Evolutionary conservation across 2,113 vertebrate genomes (phyloP).

Genomic region (Anthoscopus minutus): DNA sequence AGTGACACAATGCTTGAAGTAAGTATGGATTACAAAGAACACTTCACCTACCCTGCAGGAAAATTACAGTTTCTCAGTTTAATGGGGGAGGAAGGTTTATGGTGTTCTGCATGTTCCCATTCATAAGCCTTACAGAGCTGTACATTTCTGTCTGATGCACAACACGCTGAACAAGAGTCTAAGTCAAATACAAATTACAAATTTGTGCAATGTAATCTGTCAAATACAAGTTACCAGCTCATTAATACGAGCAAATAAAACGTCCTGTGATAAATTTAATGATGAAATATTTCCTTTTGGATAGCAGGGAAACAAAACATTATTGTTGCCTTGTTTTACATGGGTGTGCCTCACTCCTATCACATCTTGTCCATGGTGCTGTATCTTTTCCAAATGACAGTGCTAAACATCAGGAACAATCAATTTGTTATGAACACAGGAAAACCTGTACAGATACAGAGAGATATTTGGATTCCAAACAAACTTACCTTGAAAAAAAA

Average conservation of each 20-base stretch:
- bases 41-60: background rate
- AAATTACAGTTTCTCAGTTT: background rate
- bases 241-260: background rate
- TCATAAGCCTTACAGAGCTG: background rate
- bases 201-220: background rate
- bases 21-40: background rate
- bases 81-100: background rate
- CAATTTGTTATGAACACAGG: background rate
- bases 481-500: background rate
- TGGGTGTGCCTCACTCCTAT: accelerated
- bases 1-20: background rate
- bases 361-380: background rate
- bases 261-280: background rate
- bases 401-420: background rate
- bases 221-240: background rate
- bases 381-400: background rate
- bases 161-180: background rate
- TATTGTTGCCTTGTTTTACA: background rate
- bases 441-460: background rate
- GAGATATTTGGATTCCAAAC: background rate
- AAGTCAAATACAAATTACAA: background rate
- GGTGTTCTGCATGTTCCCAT: background rate
- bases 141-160: background rate
- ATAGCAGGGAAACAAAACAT: background rate
- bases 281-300: background rate